Percentiles rank a stretch among this genome's conserved stretches.
phyloP scores from a whole-genome alignment of 2,888 invertebrate genomes.

The Cantharis flavilabris region DNA sequence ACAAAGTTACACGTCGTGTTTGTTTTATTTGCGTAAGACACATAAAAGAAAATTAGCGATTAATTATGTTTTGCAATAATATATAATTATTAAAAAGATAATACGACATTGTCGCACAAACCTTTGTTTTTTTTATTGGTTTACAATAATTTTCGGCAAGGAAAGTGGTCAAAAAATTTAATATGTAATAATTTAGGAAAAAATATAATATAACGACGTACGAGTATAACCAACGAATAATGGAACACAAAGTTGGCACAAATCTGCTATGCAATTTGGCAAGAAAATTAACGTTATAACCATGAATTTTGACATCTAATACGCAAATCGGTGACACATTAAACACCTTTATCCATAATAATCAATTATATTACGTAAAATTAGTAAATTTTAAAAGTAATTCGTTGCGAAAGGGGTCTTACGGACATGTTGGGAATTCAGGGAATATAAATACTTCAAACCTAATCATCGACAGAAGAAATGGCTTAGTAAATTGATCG shows the following conservation, averaged over 20 bases:
- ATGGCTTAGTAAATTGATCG: neutral
- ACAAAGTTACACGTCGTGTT: neutral
- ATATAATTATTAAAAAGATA: too few relatives aligned
- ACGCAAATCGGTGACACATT: constrained; percentile 9
- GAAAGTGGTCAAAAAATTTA: neutral
- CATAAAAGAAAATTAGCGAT: too few relatives aligned
- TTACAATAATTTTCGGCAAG: too few relatives aligned
- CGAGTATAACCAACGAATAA: too few relatives aligned
- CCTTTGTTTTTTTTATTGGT: too few relatives aligned
- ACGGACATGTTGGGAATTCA: neutral
- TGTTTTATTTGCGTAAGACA: too few relatives aligned
- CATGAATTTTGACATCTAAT: constrained; percentile 21
- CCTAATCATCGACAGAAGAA: neutral
- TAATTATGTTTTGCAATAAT: too few relatives aligned
- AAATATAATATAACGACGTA: neutral
- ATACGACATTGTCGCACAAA: too few relatives aligned
- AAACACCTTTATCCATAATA: neutral
- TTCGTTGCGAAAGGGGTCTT: neutral
- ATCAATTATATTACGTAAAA: neutral
- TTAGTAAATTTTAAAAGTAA: neutral
- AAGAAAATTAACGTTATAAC: constrained; percentile 15
- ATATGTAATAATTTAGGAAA: neutral
- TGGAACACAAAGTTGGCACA: constrained; percentile 13
- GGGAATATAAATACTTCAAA: neutral
- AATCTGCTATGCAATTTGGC: constrained; percentile 22